These are phyloP conservation scores for Tonatia bakeri DNA, from an alignment of 2,113 vertebrate species.

Conservation along the genomic window DNA sequence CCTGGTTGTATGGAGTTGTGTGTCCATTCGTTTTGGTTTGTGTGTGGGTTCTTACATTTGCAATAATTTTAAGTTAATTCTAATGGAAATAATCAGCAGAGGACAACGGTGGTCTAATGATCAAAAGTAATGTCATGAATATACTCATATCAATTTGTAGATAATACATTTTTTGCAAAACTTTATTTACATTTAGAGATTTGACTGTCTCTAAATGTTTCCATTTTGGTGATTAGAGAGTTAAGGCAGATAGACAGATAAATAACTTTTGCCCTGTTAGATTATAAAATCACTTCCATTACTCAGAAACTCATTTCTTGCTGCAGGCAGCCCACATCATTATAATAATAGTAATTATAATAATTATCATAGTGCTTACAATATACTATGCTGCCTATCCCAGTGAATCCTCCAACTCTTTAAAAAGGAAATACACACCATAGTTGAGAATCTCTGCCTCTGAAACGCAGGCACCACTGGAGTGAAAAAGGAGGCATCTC, in stretches of 20 bases:
- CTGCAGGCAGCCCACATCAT: not conserved
- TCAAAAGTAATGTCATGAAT: not conserved
- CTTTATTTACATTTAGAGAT: not conserved
- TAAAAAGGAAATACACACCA: not conserved
- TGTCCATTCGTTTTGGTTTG: not conserved
- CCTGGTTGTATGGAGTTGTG: not conserved
- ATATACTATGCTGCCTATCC: not conserved
- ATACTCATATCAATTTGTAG: not conserved
- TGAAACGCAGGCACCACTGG: not conserved
- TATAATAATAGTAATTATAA: constrained; percentile 47
- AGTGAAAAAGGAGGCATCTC: not conserved
- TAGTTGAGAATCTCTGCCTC: not conserved
- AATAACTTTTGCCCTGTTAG: not conserved
- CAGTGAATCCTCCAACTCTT: not conserved
- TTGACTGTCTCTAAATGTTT: not conserved
- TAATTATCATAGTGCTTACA: constrained; percentile 31
- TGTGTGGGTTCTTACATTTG: not conserved
- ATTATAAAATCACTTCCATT: constrained; percentile 26
- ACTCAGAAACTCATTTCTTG: constrained; percentile 32
- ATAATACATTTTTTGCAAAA: not conserved
- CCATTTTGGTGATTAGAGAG: not conserved
- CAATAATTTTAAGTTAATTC: not conserved
- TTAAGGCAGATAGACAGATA: not conserved
- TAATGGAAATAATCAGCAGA: not conserved
- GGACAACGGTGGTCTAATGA: not conserved